Conservation (phyloP, 2,888 invertebrate species). For the Fragum fragum region DNA sequence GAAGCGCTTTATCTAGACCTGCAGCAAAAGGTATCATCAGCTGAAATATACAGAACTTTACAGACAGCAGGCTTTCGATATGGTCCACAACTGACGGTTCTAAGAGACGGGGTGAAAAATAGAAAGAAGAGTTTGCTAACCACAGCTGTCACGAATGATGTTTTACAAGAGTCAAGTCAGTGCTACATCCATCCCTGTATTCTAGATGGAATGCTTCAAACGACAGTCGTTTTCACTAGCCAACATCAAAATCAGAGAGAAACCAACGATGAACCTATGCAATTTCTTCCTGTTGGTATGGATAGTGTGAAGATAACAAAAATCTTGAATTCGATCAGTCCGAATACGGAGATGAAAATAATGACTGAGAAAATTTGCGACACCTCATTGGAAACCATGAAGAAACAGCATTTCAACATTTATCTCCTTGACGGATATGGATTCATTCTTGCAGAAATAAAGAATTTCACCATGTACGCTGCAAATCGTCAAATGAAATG, state of each 20-base stretch:
- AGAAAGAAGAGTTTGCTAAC: background rate
- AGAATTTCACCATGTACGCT: background rate
- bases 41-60: background rate
- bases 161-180: background rate
- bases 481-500: background rate
- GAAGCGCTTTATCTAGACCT: background rate
- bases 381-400: background rate
- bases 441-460: background rate
- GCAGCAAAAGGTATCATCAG: background rate
- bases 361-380: background rate
- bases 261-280: background rate
- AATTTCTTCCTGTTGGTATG: slow-evolving; percentile 12
- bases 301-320: background rate
- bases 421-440: background rate
- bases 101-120: background rate
- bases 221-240: background rate
- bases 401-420: slow-evolving; percentile 10
- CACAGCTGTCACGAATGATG: background rate
- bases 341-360: background rate
- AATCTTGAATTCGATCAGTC: background rate
- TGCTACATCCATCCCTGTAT: slow-evolving; percentile 29
- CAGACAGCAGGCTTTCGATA: slow-evolving; percentile 2
- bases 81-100: background rate
- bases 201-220: slow-evolving; percentile 30
- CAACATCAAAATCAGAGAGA: background rate